phyloP scores from a whole-genome alignment of 2,113 vertebrate species.

The Tetrax tetrax region DNA sequence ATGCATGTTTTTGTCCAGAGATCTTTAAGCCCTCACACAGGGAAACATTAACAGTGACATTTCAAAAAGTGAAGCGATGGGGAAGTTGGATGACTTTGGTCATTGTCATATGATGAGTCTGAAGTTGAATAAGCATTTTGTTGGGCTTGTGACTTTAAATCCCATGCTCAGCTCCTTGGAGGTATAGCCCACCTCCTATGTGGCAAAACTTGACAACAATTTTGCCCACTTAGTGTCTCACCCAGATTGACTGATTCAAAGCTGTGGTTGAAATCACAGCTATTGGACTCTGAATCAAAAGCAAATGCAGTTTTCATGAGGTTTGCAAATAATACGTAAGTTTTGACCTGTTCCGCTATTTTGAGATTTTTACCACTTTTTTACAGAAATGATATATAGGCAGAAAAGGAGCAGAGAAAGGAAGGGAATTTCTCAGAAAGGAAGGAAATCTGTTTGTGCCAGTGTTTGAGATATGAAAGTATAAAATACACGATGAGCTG shows the following conservation, averaged over 20 bases:
- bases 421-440: not conserved
- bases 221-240: not conserved
- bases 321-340: not conserved
- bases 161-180: not conserved
- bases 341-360: not conserved
- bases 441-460: not conserved
- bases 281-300: not conserved
- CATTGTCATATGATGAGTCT: constrained; percentile 36
- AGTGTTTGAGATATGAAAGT: not conserved
- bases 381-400: not conserved
- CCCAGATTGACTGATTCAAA: not conserved
- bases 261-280: not conserved
- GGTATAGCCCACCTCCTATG: not conserved
- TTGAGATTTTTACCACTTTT: not conserved
- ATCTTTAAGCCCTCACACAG: not conserved
- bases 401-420: not conserved
- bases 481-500: not conserved
- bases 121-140: constrained; percentile 11
- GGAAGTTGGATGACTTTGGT: constrained; percentile 26
- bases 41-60: not conserved
- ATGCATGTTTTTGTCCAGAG: not conserved
- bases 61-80: not conserved
- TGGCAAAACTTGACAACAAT: not conserved
- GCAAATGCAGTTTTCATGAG: not conserved
- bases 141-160: constrained; percentile 23